Percentiles rank a stretch among this genome's conserved stretches.
phyloP scores from a whole-genome alignment of 2,113 vertebrate species.

The Ailuropoda melanoleuca region DNA sequence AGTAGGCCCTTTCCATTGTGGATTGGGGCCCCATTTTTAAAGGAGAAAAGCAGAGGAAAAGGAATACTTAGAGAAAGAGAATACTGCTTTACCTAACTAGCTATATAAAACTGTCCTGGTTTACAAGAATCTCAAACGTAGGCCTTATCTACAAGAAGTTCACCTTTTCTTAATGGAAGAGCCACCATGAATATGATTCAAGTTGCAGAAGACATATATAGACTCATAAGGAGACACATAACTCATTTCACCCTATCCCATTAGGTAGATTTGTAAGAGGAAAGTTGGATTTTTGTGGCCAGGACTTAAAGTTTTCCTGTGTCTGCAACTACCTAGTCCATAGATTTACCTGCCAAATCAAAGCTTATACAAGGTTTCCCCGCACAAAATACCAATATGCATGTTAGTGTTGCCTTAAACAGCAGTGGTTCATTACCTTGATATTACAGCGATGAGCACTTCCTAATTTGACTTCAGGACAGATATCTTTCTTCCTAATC shows the following conservation, averaged over 20 bases:
- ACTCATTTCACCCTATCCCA: neutral
- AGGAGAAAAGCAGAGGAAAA: neutral
- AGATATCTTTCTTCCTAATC: neutral
- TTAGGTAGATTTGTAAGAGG: neutral
- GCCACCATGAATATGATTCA: neutral
- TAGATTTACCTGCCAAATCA: neutral
- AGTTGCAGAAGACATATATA: neutral
- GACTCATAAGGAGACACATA: neutral
- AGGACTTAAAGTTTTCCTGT: neutral
- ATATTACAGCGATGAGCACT: neutral
- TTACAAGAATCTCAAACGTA: neutral
- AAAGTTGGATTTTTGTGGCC: neutral
- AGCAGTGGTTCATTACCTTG: neutral
- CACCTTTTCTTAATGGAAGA: neutral
- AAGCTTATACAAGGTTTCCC: neutral
- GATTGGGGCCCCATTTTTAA: neutral
- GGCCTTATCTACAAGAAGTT: neutral
- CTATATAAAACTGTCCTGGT: neutral
- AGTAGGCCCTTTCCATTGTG: neutral
- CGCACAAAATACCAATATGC: slow-evolving; percentile 10
- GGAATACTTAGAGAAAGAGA: neutral
- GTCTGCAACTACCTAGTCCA: neutral
- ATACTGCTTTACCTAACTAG: neutral
- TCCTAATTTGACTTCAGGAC: neutral
- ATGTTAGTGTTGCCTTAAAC: neutral